phyloP scores from a whole-genome alignment of 2,888 invertebrate species.

The Eledona agricola region DNA sequence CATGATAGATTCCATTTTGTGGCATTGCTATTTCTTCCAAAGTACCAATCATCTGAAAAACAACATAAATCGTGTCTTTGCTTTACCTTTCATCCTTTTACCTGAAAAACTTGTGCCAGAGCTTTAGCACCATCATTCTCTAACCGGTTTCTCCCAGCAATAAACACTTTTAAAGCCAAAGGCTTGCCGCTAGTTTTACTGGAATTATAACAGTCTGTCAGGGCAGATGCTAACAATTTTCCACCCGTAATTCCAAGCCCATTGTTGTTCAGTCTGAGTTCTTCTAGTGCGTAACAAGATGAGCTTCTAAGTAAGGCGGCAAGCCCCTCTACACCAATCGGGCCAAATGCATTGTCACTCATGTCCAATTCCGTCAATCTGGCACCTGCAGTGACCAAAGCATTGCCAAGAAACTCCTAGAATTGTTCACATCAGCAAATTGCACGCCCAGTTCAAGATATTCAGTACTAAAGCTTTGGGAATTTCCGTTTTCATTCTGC shows the following conservation, averaged over 20 bases:
- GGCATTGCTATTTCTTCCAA: constrained; percentile 93
- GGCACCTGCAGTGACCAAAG: constrained; percentile 82
- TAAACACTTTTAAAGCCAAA: constrained; percentile 81
- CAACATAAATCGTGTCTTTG: constrained; percentile 20
- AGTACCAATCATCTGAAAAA: constrained; percentile 74
- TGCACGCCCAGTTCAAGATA: constrained; percentile 36
- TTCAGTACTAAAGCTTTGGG: constrained; percentile 81
- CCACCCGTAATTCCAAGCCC: constrained; percentile 94
- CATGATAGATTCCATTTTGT: constrained; percentile 95
- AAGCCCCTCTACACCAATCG: constrained; percentile 90
- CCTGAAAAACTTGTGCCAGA: constrained; percentile 84
- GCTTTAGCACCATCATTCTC: constrained; percentile 94
- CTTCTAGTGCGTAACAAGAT: constrained; percentile 84
- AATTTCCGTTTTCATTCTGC: constrained; percentile 93
- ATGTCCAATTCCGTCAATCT: constrained; percentile 86
- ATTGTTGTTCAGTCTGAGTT: constrained; percentile 90
- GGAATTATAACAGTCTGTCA: constrained; percentile 74
- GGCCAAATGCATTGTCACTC: constrained; percentile 97
- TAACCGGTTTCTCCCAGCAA: constrained; percentile 92
- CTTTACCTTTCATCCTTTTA: too few relatives aligned
- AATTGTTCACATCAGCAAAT: constrained; percentile 28
- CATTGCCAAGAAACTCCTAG: constrained; percentile 77
- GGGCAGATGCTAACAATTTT: constrained; percentile 78
- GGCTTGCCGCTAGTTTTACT: constrained; percentile 73
- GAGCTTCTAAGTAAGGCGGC: constrained; percentile 83